Percentiles rank a stretch among this genome's conserved stretches.
phyloP scores from a whole-genome alignment of 1,140 invertebrate genomes.

The Stenopsyche tienmushanensis region DNA sequence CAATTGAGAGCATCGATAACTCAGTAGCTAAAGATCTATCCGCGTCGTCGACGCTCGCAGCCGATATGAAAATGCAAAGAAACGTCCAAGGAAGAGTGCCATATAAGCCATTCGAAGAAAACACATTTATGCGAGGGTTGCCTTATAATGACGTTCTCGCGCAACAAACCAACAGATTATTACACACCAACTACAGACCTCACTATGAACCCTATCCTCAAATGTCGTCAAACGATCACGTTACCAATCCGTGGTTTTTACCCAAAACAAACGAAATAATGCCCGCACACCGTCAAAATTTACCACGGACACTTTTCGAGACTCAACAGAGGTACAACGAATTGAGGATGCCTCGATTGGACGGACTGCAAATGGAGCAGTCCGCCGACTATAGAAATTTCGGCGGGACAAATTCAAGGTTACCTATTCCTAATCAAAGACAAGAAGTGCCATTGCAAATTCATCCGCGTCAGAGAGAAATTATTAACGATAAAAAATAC shows the following conservation, averaged over 20 bases:
- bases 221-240: conserved; percentile 10
- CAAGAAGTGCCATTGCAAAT: conserved; percentile 3
- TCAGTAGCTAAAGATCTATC: conserved; percentile 19
- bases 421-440: conserved; percentile 21
- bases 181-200: conserved; percentile 23
- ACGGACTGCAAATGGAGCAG: conserved; percentile 17
- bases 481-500: conserved; percentile 26
- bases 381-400: conserved; percentile 11
- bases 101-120: conserved; percentile 12
- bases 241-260: conserved; percentile 34
- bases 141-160: neutral
- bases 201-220: conserved; percentile 16
- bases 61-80: neutral
- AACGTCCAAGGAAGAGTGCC: neutral
- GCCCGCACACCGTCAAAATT: neutral
- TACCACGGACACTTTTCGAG: conserved; percentile 11
- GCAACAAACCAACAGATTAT: conserved; percentile 19
- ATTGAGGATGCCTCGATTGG: conserved; percentile 18
- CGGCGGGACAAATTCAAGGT: neutral
- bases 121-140: conserved; percentile 18
- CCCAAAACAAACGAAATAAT: conserved; percentile 16
- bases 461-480: conserved; percentile 1
- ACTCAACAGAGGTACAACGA: conserved; percentile 28
- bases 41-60: neutral
- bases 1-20: neutral